A percentile compares a stretch with the other conserved stretches of the same genome.
These are phyloP conservation scores for Palythoa grandis DNA, from an alignment of 92 coral and sea anemone species.

Conservation along the genomic window DNA sequence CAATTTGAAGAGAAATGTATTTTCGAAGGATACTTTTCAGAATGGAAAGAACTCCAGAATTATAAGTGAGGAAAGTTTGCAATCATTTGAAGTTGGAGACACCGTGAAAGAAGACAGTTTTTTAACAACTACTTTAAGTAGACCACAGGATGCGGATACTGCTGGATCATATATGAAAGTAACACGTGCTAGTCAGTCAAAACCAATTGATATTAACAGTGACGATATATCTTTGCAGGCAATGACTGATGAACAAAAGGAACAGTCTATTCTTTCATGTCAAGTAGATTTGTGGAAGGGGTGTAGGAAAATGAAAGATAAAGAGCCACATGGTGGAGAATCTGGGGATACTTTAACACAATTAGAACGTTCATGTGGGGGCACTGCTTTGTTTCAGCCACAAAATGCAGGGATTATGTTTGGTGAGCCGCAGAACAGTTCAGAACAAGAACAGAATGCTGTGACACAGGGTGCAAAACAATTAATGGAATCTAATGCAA, in stretches of 20 bases:
- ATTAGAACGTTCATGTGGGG: not conserved
- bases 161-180: too few species aligned
- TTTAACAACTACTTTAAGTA: not conserved
- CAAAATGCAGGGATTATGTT: not conserved
- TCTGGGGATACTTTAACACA: not conserved
- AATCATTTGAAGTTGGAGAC: not conserved
- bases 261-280: not conserved
- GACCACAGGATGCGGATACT: too few species aligned
- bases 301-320: not conserved
- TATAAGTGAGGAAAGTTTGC: not conserved
- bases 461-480: not conserved
- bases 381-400: not conserved
- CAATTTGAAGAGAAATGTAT: not conserved
- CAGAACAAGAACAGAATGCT: not conserved
- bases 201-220: not conserved
- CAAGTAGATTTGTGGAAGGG: not conserved
- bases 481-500: not conserved
- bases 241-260: not conserved
- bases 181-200: too few species aligned
- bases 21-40: not conserved
- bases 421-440: not conserved
- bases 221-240: not conserved
- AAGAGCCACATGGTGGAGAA: not conserved
- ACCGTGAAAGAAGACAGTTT: not conserved
- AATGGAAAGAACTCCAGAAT: not conserved